A percentile compares a stretch with the other conserved stretches of the same genome.
Conservation (phyloP, 2,113 vertebrate genomes). For the Callipepla squamata region DNA sequence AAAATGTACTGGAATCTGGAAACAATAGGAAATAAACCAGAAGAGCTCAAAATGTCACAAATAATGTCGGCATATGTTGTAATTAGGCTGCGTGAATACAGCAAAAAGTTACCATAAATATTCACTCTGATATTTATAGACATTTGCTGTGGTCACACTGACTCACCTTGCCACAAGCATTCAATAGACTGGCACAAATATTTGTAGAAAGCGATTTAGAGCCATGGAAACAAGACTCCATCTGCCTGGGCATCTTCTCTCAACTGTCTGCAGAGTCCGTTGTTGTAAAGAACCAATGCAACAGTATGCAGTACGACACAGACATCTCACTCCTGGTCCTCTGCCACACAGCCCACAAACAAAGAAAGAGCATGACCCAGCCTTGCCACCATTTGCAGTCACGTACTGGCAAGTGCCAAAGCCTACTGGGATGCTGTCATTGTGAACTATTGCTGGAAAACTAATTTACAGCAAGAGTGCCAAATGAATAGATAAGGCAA, state of each 20-base stretch:
- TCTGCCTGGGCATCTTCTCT: background rate
- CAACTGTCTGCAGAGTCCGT: background rate
- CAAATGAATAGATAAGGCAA: background rate
- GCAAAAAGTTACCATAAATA: background rate
- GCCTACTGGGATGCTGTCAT: background rate
- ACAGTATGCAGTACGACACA: background rate
- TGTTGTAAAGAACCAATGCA: background rate
- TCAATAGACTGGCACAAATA: slow-evolving; percentile 21
- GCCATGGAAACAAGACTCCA: slow-evolving; percentile 32
- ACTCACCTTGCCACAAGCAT: slow-evolving; percentile 23
- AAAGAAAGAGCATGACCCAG: background rate
- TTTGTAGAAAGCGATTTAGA: slow-evolving; percentile 38
- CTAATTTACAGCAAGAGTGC: background rate
- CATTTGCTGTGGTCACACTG: background rate
- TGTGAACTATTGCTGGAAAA: background rate
- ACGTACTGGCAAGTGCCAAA: background rate
- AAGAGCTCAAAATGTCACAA: slow-evolving; percentile 22
- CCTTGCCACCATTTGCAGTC: background rate
- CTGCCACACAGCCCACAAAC: background rate
- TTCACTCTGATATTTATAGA: background rate
- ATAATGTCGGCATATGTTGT: background rate
- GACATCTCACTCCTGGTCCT: background rate
- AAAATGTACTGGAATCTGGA: background rate
- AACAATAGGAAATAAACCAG: slow-evolving; percentile 39
- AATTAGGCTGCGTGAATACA: background rate